Conservation (phyloP, 2,888 invertebrate species). For the Ferrisia virgata region DNA sequence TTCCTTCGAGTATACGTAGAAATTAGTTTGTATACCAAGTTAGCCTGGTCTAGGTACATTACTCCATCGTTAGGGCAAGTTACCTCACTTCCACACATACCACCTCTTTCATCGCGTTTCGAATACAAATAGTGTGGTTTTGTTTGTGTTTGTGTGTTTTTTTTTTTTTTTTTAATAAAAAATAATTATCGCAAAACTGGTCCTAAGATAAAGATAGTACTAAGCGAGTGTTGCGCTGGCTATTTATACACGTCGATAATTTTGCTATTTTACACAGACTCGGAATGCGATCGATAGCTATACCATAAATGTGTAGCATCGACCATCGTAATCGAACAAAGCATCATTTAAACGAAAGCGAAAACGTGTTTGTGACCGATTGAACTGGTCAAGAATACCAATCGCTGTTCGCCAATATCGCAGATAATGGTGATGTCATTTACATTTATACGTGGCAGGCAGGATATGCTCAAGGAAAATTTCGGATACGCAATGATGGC, state of each 20-base stretch:
- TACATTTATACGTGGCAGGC: no score
- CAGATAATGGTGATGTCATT: no score
- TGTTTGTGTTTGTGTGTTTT: background rate
- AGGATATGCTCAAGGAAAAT: background rate
- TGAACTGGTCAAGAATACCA: background rate
- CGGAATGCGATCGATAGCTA: background rate
- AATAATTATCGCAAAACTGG: constrained; percentile 18
- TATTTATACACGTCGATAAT: constrained; percentile 21
- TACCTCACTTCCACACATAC: background rate
- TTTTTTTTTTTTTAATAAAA: no score
- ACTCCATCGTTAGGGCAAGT: background rate
- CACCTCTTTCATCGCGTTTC: background rate
- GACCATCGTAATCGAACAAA: background rate
- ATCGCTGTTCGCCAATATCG: background rate
- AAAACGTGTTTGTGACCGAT: background rate
- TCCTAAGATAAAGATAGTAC: background rate
- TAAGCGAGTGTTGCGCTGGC: background rate
- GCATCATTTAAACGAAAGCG: background rate
- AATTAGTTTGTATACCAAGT: background rate
- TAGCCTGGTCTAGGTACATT: no score
- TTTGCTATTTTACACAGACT: background rate
- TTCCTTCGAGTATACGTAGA: background rate
- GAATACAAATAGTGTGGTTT: background rate
- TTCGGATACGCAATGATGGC: background rate
- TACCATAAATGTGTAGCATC: no score